These are phyloP conservation scores for Perognathus longimembris DNA, from an alignment of 2,113 vertebrate genomes.

Conservation along the genomic window DNA sequence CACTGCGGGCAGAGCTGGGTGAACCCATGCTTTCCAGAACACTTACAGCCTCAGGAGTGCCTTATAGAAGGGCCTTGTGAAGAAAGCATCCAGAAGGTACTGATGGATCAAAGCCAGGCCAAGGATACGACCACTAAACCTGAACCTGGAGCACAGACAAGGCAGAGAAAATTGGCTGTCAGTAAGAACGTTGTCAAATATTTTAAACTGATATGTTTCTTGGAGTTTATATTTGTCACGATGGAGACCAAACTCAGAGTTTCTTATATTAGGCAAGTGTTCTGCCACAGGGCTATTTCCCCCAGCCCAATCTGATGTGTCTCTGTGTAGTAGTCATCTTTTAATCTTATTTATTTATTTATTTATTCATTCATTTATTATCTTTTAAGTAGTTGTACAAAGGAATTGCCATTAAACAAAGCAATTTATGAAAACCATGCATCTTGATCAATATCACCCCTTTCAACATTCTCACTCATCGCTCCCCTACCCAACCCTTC, in stretches of 20 bases:
- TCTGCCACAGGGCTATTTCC: neutral
- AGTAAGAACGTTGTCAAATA: neutral
- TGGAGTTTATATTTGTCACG: neutral
- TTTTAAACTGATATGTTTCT: constrained; percentile 12
- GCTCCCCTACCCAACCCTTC: too few relatives aligned
- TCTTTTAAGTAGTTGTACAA: too few relatives aligned
- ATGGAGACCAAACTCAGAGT: neutral
- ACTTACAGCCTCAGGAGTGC: constrained; percentile 96
- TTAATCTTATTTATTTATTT: neutral
- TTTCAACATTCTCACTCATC: too few relatives aligned
- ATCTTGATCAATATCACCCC: too few relatives aligned
- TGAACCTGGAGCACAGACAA: constrained; percentile 91
- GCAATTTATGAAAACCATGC: too few relatives aligned
- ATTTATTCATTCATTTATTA: too few relatives aligned
- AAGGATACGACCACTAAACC: constrained; percentile 98
- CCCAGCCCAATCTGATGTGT: neutral
- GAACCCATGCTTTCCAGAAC: neutral
- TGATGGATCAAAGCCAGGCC: constrained; percentile 98
- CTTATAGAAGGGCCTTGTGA: constrained; percentile 99
- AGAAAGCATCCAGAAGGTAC: constrained; percentile 98
- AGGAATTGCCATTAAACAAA: too few relatives aligned
- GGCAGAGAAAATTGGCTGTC: constrained; percentile 41
- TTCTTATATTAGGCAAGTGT: neutral
- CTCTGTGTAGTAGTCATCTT: neutral
- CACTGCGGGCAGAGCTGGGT: neutral